These are phyloP conservation scores for Sisor rabdophorus DNA, from an alignment of 2,113 vertebrate species.

Conservation along the genomic window DNA sequence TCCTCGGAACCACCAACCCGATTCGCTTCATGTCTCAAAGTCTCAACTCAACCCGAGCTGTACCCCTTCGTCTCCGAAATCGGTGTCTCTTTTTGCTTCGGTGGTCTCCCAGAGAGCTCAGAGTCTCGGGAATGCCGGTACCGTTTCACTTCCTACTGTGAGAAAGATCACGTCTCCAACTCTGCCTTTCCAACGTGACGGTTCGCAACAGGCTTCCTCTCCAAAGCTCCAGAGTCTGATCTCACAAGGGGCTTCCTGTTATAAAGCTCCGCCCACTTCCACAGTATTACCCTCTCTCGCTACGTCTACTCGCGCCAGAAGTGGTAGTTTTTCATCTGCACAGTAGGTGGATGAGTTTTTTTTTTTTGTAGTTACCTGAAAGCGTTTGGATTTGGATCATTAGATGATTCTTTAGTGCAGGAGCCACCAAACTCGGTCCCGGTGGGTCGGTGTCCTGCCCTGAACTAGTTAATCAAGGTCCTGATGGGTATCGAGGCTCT, in stretches of 20 bases:
- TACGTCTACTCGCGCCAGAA: background rate
- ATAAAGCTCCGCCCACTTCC: background rate
- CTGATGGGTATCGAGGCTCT: too few relatives aligned
- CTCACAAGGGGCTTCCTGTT: background rate
- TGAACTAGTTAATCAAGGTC: too few relatives aligned
- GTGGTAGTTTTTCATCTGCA: background rate
- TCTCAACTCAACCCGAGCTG: background rate
- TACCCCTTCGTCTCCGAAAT: background rate
- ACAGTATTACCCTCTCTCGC: background rate
- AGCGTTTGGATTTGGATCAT: background rate
- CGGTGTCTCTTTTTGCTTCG: conserved; percentile 37
- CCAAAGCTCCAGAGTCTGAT: conserved; percentile 8
- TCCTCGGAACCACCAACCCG: background rate
- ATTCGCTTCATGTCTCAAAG: background rate
- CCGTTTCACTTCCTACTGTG: background rate
- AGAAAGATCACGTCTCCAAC: background rate
- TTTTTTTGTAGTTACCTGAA: background rate
- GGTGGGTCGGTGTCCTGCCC: too few relatives aligned
- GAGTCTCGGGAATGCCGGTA: background rate
- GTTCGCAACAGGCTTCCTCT: background rate
- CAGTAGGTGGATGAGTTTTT: background rate
- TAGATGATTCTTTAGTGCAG: too few relatives aligned
- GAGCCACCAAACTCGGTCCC: too few relatives aligned
- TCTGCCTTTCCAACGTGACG: background rate
- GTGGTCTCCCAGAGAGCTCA: conserved; percentile 40